Conservation (phyloP, 1,140 invertebrate genomes). For the Manduca sexta region DNA sequence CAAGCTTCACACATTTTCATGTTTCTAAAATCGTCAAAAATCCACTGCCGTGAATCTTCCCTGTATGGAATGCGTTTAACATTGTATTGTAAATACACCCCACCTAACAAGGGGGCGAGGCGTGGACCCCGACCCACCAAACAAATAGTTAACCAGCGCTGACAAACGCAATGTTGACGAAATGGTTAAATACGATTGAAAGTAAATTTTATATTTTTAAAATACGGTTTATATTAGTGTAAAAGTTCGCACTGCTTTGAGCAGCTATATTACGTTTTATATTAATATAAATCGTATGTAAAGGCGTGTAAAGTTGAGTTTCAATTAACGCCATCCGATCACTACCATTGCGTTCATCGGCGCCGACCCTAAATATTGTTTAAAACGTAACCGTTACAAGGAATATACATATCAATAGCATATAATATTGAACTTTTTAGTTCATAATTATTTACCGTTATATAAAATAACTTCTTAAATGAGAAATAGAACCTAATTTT, state of each 20-base stretch:
- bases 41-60: conserved; percentile 7
- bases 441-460: conserved; percentile 33
- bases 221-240: no score
- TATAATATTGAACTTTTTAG: conserved; percentile 31
- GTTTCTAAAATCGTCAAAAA: no score
- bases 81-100: background rate
- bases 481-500: conserved; percentile 28
- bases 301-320: no score
- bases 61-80: conserved; percentile 36
- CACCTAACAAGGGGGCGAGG: conserved; percentile 18
- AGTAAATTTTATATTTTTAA: no score
- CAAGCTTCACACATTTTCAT: conserved; percentile 6
- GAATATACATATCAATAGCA: conserved; percentile 42
- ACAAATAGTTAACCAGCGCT: no score
- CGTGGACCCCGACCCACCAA: conserved; percentile 20
- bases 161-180: no score
- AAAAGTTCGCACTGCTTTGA: no score
- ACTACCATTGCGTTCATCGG: conserved; percentile 30
- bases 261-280: no score
- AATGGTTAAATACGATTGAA: no score
- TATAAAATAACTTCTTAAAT: conserved; percentile 34
- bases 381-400: conserved; percentile 31
- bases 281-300: no score
- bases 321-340: no score
- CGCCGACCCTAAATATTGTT: conserved; percentile 36